Evolutionary conservation across 2,113 vertebrate genomes (phyloP).

Genomic region (Salvator merianae): DNA sequence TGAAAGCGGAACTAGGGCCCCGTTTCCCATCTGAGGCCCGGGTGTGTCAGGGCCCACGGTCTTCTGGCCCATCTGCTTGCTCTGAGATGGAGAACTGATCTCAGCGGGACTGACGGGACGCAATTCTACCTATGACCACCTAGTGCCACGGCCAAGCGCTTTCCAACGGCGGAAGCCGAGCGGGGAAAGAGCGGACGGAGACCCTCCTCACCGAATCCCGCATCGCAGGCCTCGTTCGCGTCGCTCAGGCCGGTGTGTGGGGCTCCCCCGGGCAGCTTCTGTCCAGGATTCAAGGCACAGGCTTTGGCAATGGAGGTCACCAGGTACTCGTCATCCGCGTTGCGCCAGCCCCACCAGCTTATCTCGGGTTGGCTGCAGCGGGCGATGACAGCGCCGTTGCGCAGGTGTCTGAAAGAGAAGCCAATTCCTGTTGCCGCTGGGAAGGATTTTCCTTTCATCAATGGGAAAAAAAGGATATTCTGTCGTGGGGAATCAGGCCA

Average conservation of each 20-base stretch:
- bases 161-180: neutral
- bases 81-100: neutral
- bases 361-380: slow-evolving; percentile 99
- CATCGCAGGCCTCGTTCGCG: slow-evolving; percentile 83
- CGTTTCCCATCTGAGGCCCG: too few relatives aligned
- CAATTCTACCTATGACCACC: too few relatives aligned
- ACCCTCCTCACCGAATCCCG: slow-evolving; percentile 85
- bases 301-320: slow-evolving; percentile 97
- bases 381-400: slow-evolving; percentile 91
- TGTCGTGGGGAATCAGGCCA: too few relatives aligned
- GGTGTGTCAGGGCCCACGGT: too few relatives aligned
- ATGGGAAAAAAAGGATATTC: too few relatives aligned
- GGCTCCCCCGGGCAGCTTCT: slow-evolving; percentile 47
- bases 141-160: neutral
- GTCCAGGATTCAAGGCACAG: slow-evolving; percentile 87
- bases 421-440: rapidly evolving
- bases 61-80: too few relatives aligned
- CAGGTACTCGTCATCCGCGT: slow-evolving; percentile 94
- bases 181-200: neutral
- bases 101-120: neutral
- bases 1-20: neutral
- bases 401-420: slow-evolving; percentile 82
- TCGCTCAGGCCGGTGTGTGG: slow-evolving; percentile 75
- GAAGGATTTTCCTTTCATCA: too few relatives aligned
- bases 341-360: slow-evolving; percentile 99